Evolutionary conservation across 1,140 invertebrate species (phyloP).

Genomic region (Calliphora vicina): DNA sequence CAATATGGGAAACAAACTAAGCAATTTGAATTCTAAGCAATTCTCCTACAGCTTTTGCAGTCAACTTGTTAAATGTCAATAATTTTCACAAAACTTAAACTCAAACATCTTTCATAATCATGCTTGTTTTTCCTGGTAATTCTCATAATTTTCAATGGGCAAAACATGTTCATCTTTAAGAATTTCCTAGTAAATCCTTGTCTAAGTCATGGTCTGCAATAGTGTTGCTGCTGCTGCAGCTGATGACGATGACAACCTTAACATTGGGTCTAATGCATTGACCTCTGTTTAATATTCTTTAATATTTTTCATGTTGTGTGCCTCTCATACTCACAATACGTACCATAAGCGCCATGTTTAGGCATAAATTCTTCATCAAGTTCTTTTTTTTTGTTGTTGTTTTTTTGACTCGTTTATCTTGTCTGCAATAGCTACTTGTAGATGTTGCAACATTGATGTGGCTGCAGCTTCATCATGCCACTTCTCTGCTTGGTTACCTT

Average conservation of each 20-base stretch:
- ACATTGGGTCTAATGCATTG: conserved; percentile 8
- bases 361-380: neutral
- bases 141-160: too few species aligned
- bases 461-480: too few species aligned
- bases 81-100: neutral
- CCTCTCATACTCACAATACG: neutral
- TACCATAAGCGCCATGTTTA: neutral
- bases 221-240: neutral
- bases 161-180: too few species aligned
- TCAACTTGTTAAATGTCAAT: neutral
- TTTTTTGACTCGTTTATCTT: neutral
- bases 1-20: too few species aligned
- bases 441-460: too few species aligned
- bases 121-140: too few species aligned
- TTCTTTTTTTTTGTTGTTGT: neutral
- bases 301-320: neutral
- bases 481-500: too few species aligned
- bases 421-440: neutral
- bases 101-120: neutral
- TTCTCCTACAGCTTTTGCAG: too few species aligned
- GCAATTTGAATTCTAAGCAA: neutral
- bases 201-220: neutral
- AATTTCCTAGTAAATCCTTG: neutral
- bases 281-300: neutral
- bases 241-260: conserved; percentile 8